Percentiles rank a stretch among this genome's conserved stretches.
These are phyloP conservation scores for Ophraella communa DNA, from an alignment of 2,888 invertebrate species.

Conservation along the genomic window DNA sequence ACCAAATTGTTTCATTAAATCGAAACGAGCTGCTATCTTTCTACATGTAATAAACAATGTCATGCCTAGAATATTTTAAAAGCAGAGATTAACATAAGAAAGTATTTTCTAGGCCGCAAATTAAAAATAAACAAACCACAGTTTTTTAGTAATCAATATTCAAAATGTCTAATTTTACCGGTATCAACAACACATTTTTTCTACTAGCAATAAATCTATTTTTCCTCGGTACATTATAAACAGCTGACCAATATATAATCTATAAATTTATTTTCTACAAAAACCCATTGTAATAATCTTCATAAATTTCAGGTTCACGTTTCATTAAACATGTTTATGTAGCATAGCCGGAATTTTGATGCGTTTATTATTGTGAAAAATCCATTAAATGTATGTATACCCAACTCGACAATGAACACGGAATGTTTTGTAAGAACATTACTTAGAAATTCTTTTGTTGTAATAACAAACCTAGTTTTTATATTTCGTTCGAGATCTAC, in stretches of 20 bases:
- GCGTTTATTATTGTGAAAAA: not conserved
- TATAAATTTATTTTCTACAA: not conserved
- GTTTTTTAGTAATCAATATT: too few species aligned
- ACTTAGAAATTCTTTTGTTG: not conserved
- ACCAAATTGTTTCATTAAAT: too few species aligned
- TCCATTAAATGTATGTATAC: not conserved
- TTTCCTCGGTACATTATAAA: not conserved
- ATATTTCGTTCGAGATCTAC: not conserved
- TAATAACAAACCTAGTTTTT: not conserved
- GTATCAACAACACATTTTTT: too few species aligned
- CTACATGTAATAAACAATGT: too few species aligned
- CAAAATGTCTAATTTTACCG: too few species aligned
- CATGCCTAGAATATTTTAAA: too few species aligned
- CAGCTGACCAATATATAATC: not conserved
- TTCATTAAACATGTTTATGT: not conserved
- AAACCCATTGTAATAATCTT: not conserved
- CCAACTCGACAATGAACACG: not conserved
- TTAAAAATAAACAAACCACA: too few species aligned
- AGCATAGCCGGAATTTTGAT: not conserved
- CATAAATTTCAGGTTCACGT: not conserved
- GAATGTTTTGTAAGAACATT: not conserved
- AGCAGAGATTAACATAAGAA: too few species aligned
- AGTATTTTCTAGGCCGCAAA: too few species aligned
- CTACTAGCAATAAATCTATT: not conserved
- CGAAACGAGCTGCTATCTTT: too few species aligned